Evolutionary conservation across 2,888 invertebrate species (phyloP).

Genomic region (Julus scandinavius): DNA sequence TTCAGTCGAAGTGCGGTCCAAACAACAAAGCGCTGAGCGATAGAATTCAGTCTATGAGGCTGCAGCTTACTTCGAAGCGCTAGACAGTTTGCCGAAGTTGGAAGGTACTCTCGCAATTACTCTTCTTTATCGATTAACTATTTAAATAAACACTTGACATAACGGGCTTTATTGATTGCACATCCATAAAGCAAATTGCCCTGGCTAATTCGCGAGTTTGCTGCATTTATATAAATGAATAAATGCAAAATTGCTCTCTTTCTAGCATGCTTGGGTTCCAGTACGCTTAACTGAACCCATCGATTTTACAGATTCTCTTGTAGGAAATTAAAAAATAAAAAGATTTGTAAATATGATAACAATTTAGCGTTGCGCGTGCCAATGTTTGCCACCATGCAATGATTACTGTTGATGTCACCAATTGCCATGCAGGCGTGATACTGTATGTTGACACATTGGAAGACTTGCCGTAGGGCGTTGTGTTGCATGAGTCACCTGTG

Average conservation of each 20-base stretch:
- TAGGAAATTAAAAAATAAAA: constrained; percentile 15
- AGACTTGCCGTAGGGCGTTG: background rate
- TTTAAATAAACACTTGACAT: constrained; percentile 42
- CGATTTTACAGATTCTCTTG: background rate
- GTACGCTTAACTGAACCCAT: background rate
- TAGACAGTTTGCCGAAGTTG: background rate
- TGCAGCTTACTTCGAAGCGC: constrained; percentile 52
- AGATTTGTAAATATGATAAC: background rate
- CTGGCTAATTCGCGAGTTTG: constrained; percentile 30
- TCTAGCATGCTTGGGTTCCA: background rate
- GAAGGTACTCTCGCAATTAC: constrained; percentile 41
- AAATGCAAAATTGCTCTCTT: constrained; percentile 30
- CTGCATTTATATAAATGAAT: constrained; percentile 15
- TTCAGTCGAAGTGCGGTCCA: constrained; percentile 74
- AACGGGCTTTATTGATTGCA: constrained; percentile 27
- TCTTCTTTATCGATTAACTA: constrained; percentile 42
- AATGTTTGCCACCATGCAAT: background rate
- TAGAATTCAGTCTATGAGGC: constrained; percentile 64
- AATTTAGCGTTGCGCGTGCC: background rate
- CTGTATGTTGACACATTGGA: constrained; percentile 1
- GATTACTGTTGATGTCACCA: background rate
- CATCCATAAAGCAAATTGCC: constrained; percentile 35
- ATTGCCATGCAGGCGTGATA: background rate
- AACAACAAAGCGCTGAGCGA: constrained; percentile 67
- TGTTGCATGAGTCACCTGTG: background rate